A percentile compares a stretch with the other conserved stretches of the same genome.
These are phyloP conservation scores for Mustelus asterias DNA, from an alignment of 2,113 vertebrate genomes.

Conservation along the genomic window DNA sequence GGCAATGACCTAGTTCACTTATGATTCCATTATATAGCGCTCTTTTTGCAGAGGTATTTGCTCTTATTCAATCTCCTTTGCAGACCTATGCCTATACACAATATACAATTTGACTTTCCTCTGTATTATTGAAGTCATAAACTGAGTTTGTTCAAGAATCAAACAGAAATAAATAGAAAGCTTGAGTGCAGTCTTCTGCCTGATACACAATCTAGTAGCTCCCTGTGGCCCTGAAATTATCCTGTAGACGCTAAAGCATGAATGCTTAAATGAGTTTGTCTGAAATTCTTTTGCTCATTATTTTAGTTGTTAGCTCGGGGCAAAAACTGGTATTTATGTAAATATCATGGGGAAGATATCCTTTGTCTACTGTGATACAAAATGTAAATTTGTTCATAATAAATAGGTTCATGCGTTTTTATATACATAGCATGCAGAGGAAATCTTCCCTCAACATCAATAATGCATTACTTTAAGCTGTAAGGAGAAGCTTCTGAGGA, in stretches of 20 bases:
- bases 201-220: neutral
- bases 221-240: neutral
- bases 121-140: neutral
- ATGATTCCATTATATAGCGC: neutral
- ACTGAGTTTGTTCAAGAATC: neutral
- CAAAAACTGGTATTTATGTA: neutral
- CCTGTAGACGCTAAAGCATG: neutral
- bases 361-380: neutral
- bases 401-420: neutral
- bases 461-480: neutral
- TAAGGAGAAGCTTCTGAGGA: neutral
- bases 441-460: neutral
- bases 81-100: neutral
- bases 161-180: neutral
- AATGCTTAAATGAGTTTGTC: neutral
- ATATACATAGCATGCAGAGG: neutral
- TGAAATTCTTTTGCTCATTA: neutral
- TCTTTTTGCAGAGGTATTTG: neutral
- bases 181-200: neutral
- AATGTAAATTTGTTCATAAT: neutral
- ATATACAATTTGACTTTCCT: neutral
- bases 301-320: neutral
- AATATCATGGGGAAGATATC: neutral
- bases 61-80: neutral
- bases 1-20: neutral